A percentile compares a stretch with the other conserved stretches of the same genome.
Evolutionary conservation across 2,888 invertebrate genomes (phyloP).

Genomic region (Plemyria rubiginata): DNA sequence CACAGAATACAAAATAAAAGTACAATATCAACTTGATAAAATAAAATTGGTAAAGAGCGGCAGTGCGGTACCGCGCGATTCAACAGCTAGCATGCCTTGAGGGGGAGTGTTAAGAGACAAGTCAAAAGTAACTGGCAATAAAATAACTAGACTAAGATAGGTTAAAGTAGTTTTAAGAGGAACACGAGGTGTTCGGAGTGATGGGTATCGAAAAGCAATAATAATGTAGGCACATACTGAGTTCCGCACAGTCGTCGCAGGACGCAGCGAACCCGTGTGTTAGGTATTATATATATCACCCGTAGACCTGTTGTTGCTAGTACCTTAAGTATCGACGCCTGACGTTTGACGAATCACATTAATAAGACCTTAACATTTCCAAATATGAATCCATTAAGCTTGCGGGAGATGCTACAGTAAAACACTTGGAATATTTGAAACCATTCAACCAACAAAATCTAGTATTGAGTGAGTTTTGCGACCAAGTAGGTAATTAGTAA

Average conservation of each 20-base stretch:
- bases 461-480: neutral
- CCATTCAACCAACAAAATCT: neutral
- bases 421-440: neutral
- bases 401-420: neutral
- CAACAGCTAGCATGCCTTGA: slow-evolving; percentile 74
- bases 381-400: neutral
- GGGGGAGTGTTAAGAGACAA: slow-evolving; percentile 70
- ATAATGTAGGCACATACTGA: slow-evolving; percentile 76
- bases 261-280: slow-evolving; percentile 65
- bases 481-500: neutral
- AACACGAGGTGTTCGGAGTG: slow-evolving; percentile 81
- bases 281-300: slow-evolving; percentile 43
- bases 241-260: slow-evolving; percentile 77
- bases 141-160: slow-evolving; percentile 76
- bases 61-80: slow-evolving; percentile 63
- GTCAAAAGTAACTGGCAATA: slow-evolving; percentile 79
- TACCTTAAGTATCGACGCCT: slow-evolving; percentile 33
- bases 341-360: slow-evolving; percentile 6
- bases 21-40: neutral
- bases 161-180: slow-evolving; percentile 65
- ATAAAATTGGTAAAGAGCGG: slow-evolving; percentile 34
- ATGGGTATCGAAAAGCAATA: slow-evolving; percentile 86
- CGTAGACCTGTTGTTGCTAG: slow-evolving; percentile 64
- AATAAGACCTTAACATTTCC: neutral
- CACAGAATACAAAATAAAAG: too few species aligned